phyloP scores from a whole-genome alignment of 2,797 vertebrate genomes.

The Corythornis leucogaster region DNA sequence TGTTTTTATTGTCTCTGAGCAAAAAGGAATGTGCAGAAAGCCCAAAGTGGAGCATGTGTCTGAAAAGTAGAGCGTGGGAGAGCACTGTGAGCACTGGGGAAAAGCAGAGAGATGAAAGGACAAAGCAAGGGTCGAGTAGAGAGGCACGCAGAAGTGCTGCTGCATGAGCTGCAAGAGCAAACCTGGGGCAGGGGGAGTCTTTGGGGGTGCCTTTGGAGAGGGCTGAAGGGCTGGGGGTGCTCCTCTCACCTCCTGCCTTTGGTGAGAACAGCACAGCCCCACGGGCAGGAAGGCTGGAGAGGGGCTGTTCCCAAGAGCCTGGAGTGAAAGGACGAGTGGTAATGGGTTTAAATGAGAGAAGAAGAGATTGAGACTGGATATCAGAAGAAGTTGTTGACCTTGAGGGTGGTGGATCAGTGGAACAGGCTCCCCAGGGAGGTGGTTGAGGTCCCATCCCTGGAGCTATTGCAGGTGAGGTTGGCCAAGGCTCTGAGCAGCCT shows the following conservation, averaged over 20 bases:
- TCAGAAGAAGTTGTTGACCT: too few relatives aligned
- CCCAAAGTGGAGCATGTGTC: background rate
- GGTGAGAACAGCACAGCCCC: background rate
- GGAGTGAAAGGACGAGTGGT: too few relatives aligned
- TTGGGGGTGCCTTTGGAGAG: background rate
- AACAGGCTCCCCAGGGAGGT: too few relatives aligned
- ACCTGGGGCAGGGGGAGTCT: rapidly evolving
- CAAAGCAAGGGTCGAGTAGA: background rate
- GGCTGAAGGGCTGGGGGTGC: rapidly evolving
- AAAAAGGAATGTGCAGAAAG: background rate
- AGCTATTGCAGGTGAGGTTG: too few relatives aligned
- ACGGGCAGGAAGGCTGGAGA: too few relatives aligned
- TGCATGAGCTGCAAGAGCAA: background rate
- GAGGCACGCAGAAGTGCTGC: background rate
- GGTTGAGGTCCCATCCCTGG: too few relatives aligned
- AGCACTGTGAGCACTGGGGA: background rate
- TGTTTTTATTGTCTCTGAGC: background rate
- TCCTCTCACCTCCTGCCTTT: background rate
- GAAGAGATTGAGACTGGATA: too few relatives aligned
- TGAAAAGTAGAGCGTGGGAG: background rate
- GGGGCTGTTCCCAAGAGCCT: too few relatives aligned
- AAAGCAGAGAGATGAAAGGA: background rate
- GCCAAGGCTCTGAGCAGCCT: too few relatives aligned
- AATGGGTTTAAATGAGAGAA: too few relatives aligned
- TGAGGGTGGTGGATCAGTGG: too few relatives aligned